Evolutionary conservation across 2,113 vertebrate genomes (phyloP), one percentile per base, ranked within the genome.

Genomic region (Hemicordylus capensis): DNA sequence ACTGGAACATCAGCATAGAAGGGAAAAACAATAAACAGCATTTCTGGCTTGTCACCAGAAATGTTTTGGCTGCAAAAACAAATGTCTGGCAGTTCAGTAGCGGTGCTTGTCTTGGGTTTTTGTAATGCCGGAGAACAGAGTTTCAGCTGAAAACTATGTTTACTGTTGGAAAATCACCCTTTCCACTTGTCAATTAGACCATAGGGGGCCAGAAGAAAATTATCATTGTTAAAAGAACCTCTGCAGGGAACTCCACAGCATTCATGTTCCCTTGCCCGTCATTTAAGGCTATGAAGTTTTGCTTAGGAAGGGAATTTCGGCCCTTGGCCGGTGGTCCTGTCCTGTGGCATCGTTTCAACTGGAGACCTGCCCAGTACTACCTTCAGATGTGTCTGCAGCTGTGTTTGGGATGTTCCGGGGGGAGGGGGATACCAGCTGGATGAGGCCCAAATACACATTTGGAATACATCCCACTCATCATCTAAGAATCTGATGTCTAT

Each of bases 101-200:
- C 51, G 61, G 66, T 51, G 14, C 42, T 46, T 75, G 39, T 85
- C 24, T 80, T 70, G n/a, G n/a, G 22, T 84, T 84, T 90, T 84
- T 10, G 3, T 0, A 4, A 70, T 51, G 1, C 3, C 80, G 59
- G 74, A 82, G 4, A 19, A 2, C 64, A 75, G 34, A 81, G 15
- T 28, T 75, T 24, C 44, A 46, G 64, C 44, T 70, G 73, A 86
- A 86, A 93, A 87, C 2, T 83, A 1, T 37, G 24, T n/a, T 10
- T 87, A 34, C 56, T 83, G 46, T 61, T 26, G 87, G 31, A 28
- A 75, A 1, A 80, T 61, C 9, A 17, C 51, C 54, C 56, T 85
- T 83, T 28, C 82, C 26, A 58, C 4, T n/a, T 89, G 44, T 34
- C 0, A 14, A 46, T 59, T 82, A 87, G 76, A 88, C 12, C 5